Evolutionary conservation across 2,113 vertebrate species (phyloP).

Genomic region (Hypanus sabinus): DNA sequence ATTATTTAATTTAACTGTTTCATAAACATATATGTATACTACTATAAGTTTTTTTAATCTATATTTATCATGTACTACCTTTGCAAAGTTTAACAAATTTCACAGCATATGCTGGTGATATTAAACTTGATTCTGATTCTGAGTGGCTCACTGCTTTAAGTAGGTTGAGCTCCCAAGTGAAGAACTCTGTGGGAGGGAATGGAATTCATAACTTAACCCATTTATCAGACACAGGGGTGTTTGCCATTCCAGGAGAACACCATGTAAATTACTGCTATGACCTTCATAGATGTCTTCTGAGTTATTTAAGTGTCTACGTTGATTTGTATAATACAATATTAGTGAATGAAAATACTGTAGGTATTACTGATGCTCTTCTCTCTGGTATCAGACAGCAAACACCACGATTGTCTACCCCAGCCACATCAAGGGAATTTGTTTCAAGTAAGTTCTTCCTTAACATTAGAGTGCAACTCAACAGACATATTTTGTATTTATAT

Average conservation of each 20-base stretch:
- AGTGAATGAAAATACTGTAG: neutral
- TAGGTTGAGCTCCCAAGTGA: neutral
- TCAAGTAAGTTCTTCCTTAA: slow-evolving; percentile 48
- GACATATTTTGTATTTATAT: too few relatives aligned
- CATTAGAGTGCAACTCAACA: neutral
- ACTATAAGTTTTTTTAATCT: too few relatives aligned
- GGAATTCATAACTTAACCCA: neutral
- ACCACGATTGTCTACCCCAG: neutral
- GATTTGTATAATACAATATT: neutral
- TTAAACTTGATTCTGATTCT: too few relatives aligned
- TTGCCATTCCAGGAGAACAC: neutral
- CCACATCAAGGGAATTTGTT: slow-evolving; percentile 38
- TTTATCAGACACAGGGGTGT: neutral
- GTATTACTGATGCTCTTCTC: neutral
- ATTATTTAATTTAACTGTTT: too few relatives aligned
- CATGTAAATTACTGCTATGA: neutral
- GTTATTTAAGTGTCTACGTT: neutral
- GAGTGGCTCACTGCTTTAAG: neutral
- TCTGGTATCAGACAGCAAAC: slow-evolving; percentile 49
- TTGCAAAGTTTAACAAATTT: too few relatives aligned
- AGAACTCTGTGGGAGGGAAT: neutral
- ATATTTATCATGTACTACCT: too few relatives aligned
- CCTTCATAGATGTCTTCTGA: neutral
- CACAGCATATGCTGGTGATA: too few relatives aligned
- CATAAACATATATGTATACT: too few relatives aligned